Evolutionary conservation across 2,113 vertebrate genomes (phyloP).

Genomic region (Piprites chloris): DNA sequence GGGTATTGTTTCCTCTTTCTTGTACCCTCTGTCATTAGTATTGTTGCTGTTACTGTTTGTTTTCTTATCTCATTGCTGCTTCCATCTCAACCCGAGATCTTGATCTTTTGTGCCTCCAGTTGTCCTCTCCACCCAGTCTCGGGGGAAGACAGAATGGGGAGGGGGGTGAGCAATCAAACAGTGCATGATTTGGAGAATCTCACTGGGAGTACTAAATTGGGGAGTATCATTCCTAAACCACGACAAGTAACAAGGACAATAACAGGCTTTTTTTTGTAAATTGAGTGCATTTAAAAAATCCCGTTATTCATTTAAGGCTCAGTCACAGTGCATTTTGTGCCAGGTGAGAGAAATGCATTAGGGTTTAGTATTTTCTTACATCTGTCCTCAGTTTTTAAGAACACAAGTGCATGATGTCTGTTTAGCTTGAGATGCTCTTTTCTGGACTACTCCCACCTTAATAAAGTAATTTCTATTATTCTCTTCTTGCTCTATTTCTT

Average conservation of each 20-base stretch:
- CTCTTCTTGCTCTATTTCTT: not conserved
- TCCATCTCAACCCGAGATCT: not conserved
- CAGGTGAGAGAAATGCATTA: not conserved
- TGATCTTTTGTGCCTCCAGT: not conserved
- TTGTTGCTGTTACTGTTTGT: not conserved
- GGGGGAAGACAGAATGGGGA: not conserved
- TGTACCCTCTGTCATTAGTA: not conserved
- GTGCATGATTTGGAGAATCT: not conserved
- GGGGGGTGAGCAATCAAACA: not conserved
- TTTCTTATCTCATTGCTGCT: not conserved
- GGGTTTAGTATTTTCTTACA: not conserved
- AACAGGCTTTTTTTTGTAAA: not conserved
- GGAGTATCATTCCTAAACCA: not conserved
- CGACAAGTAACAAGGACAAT: not conserved
- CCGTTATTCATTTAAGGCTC: not conserved
- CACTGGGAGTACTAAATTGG: not conserved
- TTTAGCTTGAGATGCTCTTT: conserved; percentile 9
- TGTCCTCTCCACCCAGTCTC: not conserved
- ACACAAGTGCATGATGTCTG: not conserved
- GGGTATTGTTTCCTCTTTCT: not conserved
- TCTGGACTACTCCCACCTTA: conserved; percentile 28
- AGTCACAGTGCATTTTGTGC: not conserved
- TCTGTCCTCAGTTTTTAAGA: not conserved
- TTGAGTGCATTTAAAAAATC: not conserved
- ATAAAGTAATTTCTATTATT: conserved; percentile 40